Evolutionary conservation across 2,113 vertebrate species (phyloP), one percentile per base, ranked within the genome.

Genomic region (Noturus placidus): DNA sequence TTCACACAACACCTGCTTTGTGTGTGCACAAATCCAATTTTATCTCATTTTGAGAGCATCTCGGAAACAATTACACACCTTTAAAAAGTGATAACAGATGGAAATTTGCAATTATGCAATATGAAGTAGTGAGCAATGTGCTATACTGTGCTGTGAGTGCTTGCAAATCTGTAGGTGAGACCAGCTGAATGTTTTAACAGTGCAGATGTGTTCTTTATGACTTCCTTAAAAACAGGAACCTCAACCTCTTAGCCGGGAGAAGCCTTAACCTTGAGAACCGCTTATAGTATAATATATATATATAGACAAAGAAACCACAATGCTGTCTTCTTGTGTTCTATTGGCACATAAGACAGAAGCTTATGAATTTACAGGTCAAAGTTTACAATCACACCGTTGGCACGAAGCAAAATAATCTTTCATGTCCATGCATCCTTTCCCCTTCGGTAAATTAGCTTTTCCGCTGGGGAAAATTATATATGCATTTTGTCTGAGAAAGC

Each of bases 41-140:
- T 35, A 11, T 82, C 54, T 61, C 25, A 9, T 61, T 25, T 22
- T 33, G 2, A 38, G 9, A 42, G 80, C 35, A 42, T 42, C 57
- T 82, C 5, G 0, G 10, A 63, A 82, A 82, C 35, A 63, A 61
- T 61, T 63, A 63, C 13, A 63, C 80, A 82, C 80, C 35, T 63
- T 82, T 82, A 82, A 82, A 46, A 63, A n/a, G 80, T 82, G 59
- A 27, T 15, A 82, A 38, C 80, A 63, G 80, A 82, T 63, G 80
- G 57, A 82, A 46, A 46, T 61, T 63, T 82, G 38, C 11, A 61
- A 82, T 82, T 61, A 38, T 25, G 19, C 30, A 61, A 57, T 10
- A 14, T 82, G 27, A 82, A 56, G 17, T 8, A 80, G n/a, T 20
- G 52, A 22, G 35, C 8, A 46, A 82, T 82, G 57, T 82, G 57